Conservation (phyloP, 2,888 invertebrate genomes). For the Xanthostigma xanthostigma region DNA sequence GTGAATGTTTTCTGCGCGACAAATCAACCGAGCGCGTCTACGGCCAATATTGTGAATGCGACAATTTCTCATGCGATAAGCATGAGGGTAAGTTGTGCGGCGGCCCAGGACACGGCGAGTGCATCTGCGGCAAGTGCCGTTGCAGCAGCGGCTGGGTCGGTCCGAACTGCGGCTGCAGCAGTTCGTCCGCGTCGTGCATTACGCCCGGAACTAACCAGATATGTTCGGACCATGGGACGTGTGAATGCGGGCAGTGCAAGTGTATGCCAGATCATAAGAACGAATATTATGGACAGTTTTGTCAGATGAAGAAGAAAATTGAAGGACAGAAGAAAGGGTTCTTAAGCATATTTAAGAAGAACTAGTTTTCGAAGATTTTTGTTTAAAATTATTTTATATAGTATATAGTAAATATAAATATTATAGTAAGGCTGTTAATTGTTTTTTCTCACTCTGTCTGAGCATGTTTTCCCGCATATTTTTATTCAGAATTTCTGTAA, state of each 20-base stretch:
- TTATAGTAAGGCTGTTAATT: too few species aligned
- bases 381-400: too few species aligned
- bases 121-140: conserved; percentile 74
- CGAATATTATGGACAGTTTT: too few species aligned
- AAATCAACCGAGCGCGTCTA: conserved; percentile 31
- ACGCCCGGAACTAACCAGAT: conserved; percentile 38
- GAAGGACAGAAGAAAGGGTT: background rate
- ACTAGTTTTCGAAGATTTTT: background rate
- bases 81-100: conserved; percentile 62
- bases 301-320: too few species aligned
- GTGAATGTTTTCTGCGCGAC: conserved; percentile 39
- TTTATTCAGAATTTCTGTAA: too few species aligned
- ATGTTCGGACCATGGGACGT: conserved; percentile 75
- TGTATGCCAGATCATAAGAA: conserved; percentile 29
- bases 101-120: conserved; percentile 64
- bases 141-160: conserved; percentile 73
- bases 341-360: background rate
- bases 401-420: too few species aligned
- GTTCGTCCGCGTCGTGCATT: conserved; percentile 60
- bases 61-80: conserved; percentile 89
- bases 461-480: too few species aligned
- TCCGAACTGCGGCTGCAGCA: conserved; percentile 68
- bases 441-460: too few species aligned
- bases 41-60: conserved; percentile 85
- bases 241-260: conserved; percentile 80